Base-by-base conservation (phyloP, 2,113 vertebrate genomes). In the Bagarius yarrelli region DNA sequence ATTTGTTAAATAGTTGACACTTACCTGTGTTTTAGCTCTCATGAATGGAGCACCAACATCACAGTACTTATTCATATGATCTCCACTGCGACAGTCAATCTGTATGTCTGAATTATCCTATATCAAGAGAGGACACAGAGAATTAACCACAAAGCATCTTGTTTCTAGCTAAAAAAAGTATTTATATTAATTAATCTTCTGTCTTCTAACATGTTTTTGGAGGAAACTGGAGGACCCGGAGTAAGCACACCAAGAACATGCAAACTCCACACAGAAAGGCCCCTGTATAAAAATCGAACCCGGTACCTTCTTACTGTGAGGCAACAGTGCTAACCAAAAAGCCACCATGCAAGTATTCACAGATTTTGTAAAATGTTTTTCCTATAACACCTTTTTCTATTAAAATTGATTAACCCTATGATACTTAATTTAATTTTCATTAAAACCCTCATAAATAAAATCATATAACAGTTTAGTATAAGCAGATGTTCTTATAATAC, bases 11-110 rank as follows among this genome's bases (percentile, higher is more conserved):
- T 69, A n/a, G 40, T 36, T 61, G 36, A 50, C 50, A 80, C 86
- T 90, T 80, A 98, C 97, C 96, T 97, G 96, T 81, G 93, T 88
- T 86, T 95, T 97, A 84, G 96, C 95, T 50, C 94, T 93, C 94
- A 99, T 97, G 87, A 99, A 98, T 0, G 97, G 97, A 75, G 95
- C 93, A 82, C 96, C 98, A 86, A 99, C 91, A 0, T 98, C 97
- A 89, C 97, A 99, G 81, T 93, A 84, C 86, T 91, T 93, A 83
- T 90, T 86, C 76, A 89, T 93, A 40, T 89, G 84, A 30, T 95
- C 92, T 1, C 94, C 94, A 0, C 73, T 74, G 78, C 90, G 87
- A 4, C 97, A 99, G 83, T 98, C 95, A 0, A 99, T 95, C 88
- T 93, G 95, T 85, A 94, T 85, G 13, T 99, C 97, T 0, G 93